Evolutionary conservation across 2,888 invertebrate genomes (phyloP).

Genomic region (Caenorhabditis sp.): DNA sequence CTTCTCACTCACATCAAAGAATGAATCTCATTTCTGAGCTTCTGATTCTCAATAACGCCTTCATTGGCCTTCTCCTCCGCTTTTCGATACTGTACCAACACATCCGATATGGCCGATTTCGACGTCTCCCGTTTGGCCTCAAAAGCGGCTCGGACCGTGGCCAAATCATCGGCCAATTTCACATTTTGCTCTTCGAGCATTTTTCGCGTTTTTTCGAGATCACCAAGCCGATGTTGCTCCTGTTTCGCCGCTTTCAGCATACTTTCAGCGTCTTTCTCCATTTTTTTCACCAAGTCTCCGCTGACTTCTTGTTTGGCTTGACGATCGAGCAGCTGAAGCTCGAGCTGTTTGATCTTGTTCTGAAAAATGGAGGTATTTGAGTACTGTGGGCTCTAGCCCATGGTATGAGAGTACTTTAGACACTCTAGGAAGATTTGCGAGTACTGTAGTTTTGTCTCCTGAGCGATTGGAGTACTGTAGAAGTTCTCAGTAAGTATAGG

Average conservation of each 20-base stretch:
- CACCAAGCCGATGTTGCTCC: slow-evolving; percentile 37
- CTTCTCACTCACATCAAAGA: slow-evolving; percentile 10
- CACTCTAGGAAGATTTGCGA: too few relatives aligned
- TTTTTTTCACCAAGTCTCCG: slow-evolving; percentile 40
- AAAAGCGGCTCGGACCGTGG: slow-evolving; percentile 34
- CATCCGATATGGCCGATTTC: slow-evolving; percentile 35
- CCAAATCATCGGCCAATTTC: slow-evolving; percentile 22
- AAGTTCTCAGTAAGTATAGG: too few relatives aligned
- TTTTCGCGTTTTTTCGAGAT: slow-evolving; percentile 32
- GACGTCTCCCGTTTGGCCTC: slow-evolving; percentile 35
- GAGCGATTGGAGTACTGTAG: too few relatives aligned
- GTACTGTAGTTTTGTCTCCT: too few relatives aligned
- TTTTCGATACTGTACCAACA: slow-evolving; percentile 33
- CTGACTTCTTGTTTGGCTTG: slow-evolving; percentile 45
- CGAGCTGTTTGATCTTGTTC: slow-evolving; percentile 29
- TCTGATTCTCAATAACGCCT: slow-evolving; percentile 26
- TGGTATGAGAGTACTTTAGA: neutral
- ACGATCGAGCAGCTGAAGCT: slow-evolving; percentile 48
- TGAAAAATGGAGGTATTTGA: too few relatives aligned
- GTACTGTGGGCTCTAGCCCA: too few relatives aligned
- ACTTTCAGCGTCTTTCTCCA: slow-evolving; percentile 45
- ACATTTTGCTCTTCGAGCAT: slow-evolving; percentile 30
- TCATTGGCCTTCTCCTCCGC: slow-evolving; percentile 34
- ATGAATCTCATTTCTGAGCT: slow-evolving; percentile 21
- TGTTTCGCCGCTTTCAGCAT: slow-evolving; percentile 42